Base-by-base conservation (phyloP, 2,888 invertebrate species). In the Eledone cirrhosa region DNA sequence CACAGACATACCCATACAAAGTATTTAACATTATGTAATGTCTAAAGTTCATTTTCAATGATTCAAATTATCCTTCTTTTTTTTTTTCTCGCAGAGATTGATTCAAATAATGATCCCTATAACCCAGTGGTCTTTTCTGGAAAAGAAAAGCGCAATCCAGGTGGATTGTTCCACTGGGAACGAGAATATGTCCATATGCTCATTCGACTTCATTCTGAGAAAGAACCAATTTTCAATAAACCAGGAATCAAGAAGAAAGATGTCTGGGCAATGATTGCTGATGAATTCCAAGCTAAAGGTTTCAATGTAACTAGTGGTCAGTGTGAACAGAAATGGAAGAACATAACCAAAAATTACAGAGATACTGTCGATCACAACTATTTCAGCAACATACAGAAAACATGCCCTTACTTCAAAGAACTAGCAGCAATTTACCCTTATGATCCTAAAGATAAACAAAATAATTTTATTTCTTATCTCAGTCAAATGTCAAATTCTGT, bases 291-390 rank as follows among this genome's bases (percentile, higher is more conserved):
- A 31, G 22, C 72, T 2, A 72, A 72, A 72, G 72, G 72, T 22
- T 33, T 72, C 33, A 22, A 72, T 41, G 72, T 72, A 22, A 72
- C 72, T 31, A 72, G 22, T n/a, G 72, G 72, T 41, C 72, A 72
- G 72, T 72, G 72, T n/a, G 72, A 72, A 41, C 72, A 72, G 72
- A 72, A 72, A 33, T 72, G 72, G 72, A 72, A 72, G n/a, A 72
- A 72, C 33, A 72, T 72, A 5, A 72, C 72, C 33, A 72, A 72
- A 33, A 72, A 33, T 22, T 72, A 72, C 41, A 31, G 72, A 41
- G 72, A 72, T 22, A 72, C 72, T 0, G 72, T 72, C 2, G 72
- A 72, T 22, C 41, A 72, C 7, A 72, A 41, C 22, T 72, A 72
- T 41, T 72, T 72, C 72, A 72, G 41, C 5, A 72, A 72, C 41